These are phyloP conservation scores for Phataginus tetradactyla DNA, from an alignment of 2,797 vertebrate species.

Conservation along the genomic window DNA sequence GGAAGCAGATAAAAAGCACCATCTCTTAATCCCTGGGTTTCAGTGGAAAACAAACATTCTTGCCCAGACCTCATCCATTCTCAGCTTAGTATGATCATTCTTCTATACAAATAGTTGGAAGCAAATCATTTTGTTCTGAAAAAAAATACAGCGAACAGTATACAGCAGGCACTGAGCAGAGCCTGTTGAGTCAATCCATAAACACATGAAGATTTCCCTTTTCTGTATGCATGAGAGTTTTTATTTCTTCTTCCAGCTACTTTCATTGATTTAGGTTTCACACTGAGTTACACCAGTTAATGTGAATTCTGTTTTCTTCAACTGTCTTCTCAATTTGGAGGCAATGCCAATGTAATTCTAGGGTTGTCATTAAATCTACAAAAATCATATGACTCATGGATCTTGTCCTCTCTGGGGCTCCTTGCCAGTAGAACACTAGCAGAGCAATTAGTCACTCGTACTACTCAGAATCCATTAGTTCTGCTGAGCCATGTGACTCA, in stretches of 20 bases:
- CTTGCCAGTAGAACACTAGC: not conserved
- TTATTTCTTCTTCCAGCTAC: conserved; percentile 22
- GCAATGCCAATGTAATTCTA: conserved; percentile 31
- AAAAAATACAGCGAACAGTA: not conserved
- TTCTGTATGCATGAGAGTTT: not conserved
- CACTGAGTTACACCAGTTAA: conserved; percentile 2
- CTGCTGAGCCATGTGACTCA: not conserved
- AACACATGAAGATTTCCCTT: not conserved
- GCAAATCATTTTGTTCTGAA: not conserved
- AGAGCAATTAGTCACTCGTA: not conserved
- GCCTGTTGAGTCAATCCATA: not conserved
- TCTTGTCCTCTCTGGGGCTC: not conserved
- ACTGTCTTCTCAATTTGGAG: conserved; percentile 50
- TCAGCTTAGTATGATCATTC: not conserved
- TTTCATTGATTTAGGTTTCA: conserved; percentile 51
- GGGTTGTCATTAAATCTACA: conserved; percentile 55
- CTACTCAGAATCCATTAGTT: not conserved
- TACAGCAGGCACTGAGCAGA: not conserved
- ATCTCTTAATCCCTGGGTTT: not conserved
- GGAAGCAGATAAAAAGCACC: not conserved
- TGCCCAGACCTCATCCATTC: not conserved
- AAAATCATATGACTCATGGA: not conserved
- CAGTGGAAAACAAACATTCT: not conserved
- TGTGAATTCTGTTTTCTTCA: conserved; percentile 49
- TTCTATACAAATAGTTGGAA: not conserved